Evolutionary conservation across 2,113 vertebrate genomes (phyloP), one percentile per base, ranked within the genome.

Genomic region (Saguinus imperator): DNA sequence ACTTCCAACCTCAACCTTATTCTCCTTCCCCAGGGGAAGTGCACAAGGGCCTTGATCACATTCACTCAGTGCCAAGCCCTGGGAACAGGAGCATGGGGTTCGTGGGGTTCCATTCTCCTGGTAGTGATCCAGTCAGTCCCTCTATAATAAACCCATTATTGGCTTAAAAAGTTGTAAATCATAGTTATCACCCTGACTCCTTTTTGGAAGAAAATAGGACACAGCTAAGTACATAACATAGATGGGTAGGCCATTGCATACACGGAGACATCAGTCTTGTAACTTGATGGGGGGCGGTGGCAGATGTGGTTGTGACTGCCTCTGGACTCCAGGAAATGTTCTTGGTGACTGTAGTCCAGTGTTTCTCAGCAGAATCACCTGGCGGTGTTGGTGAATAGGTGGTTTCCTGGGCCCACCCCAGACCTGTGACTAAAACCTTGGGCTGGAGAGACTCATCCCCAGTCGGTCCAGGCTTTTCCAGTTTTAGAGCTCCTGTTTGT

Each of bases 241-340:
- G 9, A 5, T 5, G 50, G 93, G 18, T 2, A 25, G 55, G n/a
- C 20, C 45, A 20, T 50, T 27, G 35, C 29, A 12, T 11, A 8
- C 1, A 13, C 12, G 0, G 23, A 72, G 72, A 21, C 27, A 0
- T 25, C 58, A n/a, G 1, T 48, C 8, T 40, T 88, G 14, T 58
- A 50, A 12, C 37, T 52, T 45, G 61, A 64, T 32, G 61, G 29
- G 61, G 27, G 72, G 21, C 32, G 29, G 4, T 40, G 52, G 16
- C 73, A 14, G 35, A 45, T 5, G 0, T 27, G 45, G 25, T 61
- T 23, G 23, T n/a, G 0, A 3, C 50, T 6, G 17, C n/a, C 3
- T 40, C 43, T 81, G 16, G 23, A 81, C 14, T 23, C 45, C 6
- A 27, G n/a, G 52, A 48, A 32, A 25, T 70, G 5, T 27, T 72